Percentiles rank a stretch among this genome's conserved stretches.
phyloP scores from a whole-genome alignment of 2,797 vertebrate species.

The Cyprinodon diabolis region DNA sequence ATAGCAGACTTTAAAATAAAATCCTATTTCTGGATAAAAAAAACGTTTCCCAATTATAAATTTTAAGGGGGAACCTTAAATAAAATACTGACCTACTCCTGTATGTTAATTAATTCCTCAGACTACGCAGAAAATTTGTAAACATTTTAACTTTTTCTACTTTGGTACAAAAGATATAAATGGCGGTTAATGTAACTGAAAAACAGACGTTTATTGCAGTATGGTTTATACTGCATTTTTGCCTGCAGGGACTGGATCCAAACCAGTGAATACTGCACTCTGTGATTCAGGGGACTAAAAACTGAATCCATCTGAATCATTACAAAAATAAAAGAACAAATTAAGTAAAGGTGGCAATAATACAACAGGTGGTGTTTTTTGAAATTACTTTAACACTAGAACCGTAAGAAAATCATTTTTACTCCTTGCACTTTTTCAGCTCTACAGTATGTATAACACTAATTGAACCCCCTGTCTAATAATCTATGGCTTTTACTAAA shows the following conservation, averaged over 20 bases:
- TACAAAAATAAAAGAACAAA: conserved; percentile 34
- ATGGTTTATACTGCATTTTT: conserved; percentile 33
- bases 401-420: conserved; percentile 4
- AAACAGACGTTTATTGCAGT: conserved; percentile 47
- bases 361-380: conserved; percentile 45
- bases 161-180: conserved; percentile 76
- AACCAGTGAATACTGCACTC: conserved; percentile 61
- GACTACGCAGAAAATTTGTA: conserved; percentile 73
- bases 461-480: neutral
- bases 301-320: conserved; percentile 46
- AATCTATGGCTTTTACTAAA: conserved; percentile 7
- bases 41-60: conserved; percentile 31
- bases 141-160: conserved; percentile 76
- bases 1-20: conserved; percentile 32
- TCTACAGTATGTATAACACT: neutral
- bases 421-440: neutral
- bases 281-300: conserved; percentile 54
- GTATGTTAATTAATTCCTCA: conserved; percentile 46
- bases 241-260: conserved; percentile 45
- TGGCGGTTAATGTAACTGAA: conserved; percentile 51
- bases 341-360: conserved; percentile 56
- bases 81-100: conserved; percentile 33
- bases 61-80: conserved; percentile 26
- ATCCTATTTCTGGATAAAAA: conserved; percentile 28
- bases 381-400: conserved; percentile 4